phyloP scores from a whole-genome alignment of 2,113 vertebrate species.

The Prietella phreatophila region DNA sequence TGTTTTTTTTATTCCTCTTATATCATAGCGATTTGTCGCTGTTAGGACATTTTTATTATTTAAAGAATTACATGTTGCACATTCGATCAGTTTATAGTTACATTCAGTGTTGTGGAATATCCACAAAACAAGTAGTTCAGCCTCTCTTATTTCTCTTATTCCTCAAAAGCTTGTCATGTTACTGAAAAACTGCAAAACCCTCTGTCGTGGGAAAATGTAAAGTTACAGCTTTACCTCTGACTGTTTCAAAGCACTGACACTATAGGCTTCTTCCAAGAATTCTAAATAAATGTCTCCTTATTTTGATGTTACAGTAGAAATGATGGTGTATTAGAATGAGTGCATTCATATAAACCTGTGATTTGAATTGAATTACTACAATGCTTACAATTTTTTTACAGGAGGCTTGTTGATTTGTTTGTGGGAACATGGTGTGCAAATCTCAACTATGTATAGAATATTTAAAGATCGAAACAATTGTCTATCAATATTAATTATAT shows the following conservation, averaged over 20 bases:
- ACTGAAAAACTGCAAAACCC: not conserved
- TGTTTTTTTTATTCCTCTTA: too few relatives aligned
- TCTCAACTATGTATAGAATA: not conserved
- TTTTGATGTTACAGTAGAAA: not conserved
- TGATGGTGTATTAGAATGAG: not conserved
- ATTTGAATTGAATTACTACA: not conserved
- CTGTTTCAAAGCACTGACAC: not conserved
- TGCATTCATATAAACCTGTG: not conserved
- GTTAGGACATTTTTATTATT: not conserved
- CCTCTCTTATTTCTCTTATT: not conserved
- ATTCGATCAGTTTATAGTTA: not conserved
- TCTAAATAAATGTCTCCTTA: not conserved
- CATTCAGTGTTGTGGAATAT: not conserved
- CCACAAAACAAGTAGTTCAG: not conserved
- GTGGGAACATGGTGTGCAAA: not conserved
- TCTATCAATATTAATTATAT: not conserved
- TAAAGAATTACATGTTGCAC: not conserved
- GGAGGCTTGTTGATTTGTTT: not conserved
- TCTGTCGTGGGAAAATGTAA: not conserved
- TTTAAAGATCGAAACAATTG: not conserved
- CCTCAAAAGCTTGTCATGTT: not conserved
- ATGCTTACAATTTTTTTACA: not conserved
- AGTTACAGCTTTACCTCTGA: not conserved
- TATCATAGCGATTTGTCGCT: too few relatives aligned
- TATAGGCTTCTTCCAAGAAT: not conserved